Percentiles rank a stretch among this genome's conserved stretches.
These are phyloP conservation scores for Drosophila carrolli DNA, from an alignment of 1,140 invertebrate species.

Conservation along the genomic window DNA sequence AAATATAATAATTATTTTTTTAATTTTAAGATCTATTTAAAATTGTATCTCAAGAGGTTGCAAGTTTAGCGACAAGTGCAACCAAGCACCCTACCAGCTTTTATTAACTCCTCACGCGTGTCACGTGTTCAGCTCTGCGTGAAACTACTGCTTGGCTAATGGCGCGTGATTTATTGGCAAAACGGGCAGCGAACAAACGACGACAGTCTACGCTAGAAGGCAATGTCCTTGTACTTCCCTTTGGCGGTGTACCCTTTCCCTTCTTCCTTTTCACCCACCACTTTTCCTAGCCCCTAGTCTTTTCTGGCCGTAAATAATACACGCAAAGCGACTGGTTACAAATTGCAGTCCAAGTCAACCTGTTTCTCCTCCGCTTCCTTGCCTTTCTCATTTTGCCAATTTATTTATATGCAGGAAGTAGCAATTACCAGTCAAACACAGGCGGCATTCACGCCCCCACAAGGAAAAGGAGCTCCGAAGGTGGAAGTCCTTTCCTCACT, in stretches of 20 bases:
- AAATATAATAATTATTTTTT: too few relatives aligned
- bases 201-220: conserved; percentile 58
- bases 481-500: conserved; percentile 29
- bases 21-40: neutral
- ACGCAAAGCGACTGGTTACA: conserved; percentile 76
- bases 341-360: conserved; percentile 72
- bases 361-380: conserved; percentile 2
- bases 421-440: conserved; percentile 74
- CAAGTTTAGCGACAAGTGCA: too few relatives aligned
- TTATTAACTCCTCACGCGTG: conserved; percentile 30
- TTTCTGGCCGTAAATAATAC: conserved; percentile 73
- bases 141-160: conserved; percentile 63
- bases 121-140: conserved; percentile 10
- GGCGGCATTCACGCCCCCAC: conserved; percentile 35
- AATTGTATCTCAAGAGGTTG: too few relatives aligned
- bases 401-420: conserved; percentile 74
- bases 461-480: conserved; percentile 4
- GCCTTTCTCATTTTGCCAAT: conserved; percentile 48
- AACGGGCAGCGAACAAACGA: conserved; percentile 43
- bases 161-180: conserved; percentile 79
- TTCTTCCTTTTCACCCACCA: conserved; percentile 17
- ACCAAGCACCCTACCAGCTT: too few relatives aligned
- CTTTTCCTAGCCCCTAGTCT: neutral
- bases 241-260: conserved; percentile 2
- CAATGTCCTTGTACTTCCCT: conserved; percentile 42